Conservation (phyloP, 1,140 invertebrate genomes). For the Temnothorax longispinosus region DNA sequence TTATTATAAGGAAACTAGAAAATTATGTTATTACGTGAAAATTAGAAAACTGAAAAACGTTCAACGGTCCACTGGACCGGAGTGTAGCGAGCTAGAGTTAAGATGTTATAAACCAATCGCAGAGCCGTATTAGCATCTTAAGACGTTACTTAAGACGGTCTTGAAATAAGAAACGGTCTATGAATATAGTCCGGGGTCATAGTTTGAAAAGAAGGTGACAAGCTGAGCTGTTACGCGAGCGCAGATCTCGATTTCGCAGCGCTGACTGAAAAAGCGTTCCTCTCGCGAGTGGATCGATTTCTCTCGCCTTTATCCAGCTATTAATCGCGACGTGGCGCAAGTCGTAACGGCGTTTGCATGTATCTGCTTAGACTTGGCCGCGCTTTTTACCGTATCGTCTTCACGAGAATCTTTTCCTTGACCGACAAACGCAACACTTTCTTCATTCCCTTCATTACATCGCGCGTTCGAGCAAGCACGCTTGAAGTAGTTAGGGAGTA, state of each 20-base stretch:
- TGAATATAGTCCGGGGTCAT: no score
- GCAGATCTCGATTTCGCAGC: neutral
- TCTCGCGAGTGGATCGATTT: conserved; percentile 46
- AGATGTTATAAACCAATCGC: no score
- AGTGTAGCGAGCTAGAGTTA: no score
- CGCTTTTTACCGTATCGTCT: conserved; percentile 56
- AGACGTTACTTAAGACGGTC: no score
- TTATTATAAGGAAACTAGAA: no score
- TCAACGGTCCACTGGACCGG: no score
- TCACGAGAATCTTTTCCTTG: conserved; percentile 17
- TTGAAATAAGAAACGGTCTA: no score
- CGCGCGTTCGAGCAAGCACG: neutral
- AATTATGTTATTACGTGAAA: no score
- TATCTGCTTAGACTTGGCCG: conserved; percentile 24
- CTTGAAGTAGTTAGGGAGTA: conserved; percentile 11
- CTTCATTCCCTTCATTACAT: conserved; percentile 8
- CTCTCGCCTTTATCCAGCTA: neutral
- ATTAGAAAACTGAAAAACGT: no score
- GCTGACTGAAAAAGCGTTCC: neutral
- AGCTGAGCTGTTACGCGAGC: neutral
- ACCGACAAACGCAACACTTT: conserved; percentile 57
- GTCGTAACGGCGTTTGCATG: neutral
- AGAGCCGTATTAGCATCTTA: no score
- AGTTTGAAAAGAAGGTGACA: neutral
- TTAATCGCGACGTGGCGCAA: conserved; percentile 30